Conservation (phyloP, 2,888 invertebrate genomes). For the Synergus laeviventris region DNA sequence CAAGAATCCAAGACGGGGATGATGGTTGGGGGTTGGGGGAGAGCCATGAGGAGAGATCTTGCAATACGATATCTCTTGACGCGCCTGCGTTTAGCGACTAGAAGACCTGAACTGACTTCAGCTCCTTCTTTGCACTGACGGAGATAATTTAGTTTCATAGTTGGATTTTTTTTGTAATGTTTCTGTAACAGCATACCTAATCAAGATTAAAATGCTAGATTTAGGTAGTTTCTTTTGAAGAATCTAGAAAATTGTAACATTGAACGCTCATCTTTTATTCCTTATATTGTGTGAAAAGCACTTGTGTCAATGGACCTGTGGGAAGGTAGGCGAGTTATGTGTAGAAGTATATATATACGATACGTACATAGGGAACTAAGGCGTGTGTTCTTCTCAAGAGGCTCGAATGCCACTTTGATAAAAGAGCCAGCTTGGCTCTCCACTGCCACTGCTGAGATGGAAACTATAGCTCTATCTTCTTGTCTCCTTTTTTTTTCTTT, state of each 20-base stretch:
- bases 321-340: conserved; percentile 4
- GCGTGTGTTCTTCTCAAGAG: conserved; percentile 45
- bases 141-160: not conserved
- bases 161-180: no score
- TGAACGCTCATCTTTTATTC: conserved; percentile 33
- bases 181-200: no score
- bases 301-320: conserved; percentile 24
- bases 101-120: conserved; percentile 18
- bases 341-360: not conserved
- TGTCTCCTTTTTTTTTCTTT: conserved; percentile 17
- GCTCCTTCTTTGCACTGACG: not conserved
- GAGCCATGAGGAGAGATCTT: conserved; percentile 22
- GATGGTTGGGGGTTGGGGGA: conserved; percentile 40
- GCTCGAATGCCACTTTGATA: conserved; percentile 57
- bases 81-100: conserved; percentile 29
- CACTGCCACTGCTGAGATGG: conserved; percentile 32
- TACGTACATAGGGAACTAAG: not conserved
- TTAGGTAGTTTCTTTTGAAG: not conserved
- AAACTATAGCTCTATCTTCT: conserved; percentile 5
- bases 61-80: not conserved
- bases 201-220: not conserved
- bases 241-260: conserved; percentile 26
- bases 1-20: conserved; percentile 50
- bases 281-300: conserved; percentile 20
- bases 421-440: conserved; percentile 53